Percentiles rank a stretch among this genome's conserved stretches.
Evolutionary conservation across 2,888 invertebrate genomes (phyloP).

Genomic region (Eumacrocentrus americanus): DNA sequence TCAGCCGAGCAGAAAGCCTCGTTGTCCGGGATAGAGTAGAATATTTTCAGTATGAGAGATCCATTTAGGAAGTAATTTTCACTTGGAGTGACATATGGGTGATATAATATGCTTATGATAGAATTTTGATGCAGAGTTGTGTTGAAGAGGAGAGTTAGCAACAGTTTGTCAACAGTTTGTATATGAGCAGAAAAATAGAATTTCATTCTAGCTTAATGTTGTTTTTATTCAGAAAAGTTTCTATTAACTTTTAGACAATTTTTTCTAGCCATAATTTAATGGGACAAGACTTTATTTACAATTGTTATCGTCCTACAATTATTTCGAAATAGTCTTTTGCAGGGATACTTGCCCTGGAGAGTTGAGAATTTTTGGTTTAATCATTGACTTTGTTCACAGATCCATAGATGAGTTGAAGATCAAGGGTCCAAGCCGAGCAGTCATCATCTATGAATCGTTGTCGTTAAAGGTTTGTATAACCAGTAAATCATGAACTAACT

Average conservation of each 20-base stretch:
- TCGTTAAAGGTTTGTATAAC: background rate
- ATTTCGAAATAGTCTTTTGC: no score
- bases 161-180: background rate
- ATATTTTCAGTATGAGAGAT: background rate
- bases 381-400: no score
- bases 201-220: background rate
- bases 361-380: no score
- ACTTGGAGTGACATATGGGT: background rate
- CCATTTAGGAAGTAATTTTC: constrained; percentile 4
- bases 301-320: no score
- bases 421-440: background rate
- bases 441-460: no score
- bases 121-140: background rate
- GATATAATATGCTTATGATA: background rate
- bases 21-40: background rate
- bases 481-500: background rate
- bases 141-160: background rate
- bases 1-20: constrained; percentile 1
- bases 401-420: background rate
- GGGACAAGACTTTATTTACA: no score
- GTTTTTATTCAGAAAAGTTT: background rate
- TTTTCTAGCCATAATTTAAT: no score
- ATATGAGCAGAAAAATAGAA: background rate
- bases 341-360: no score
- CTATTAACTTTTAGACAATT: background rate